Evolutionary conservation across 2,888 invertebrate species (phyloP).

Genomic region (Creontiades dilutus): DNA sequence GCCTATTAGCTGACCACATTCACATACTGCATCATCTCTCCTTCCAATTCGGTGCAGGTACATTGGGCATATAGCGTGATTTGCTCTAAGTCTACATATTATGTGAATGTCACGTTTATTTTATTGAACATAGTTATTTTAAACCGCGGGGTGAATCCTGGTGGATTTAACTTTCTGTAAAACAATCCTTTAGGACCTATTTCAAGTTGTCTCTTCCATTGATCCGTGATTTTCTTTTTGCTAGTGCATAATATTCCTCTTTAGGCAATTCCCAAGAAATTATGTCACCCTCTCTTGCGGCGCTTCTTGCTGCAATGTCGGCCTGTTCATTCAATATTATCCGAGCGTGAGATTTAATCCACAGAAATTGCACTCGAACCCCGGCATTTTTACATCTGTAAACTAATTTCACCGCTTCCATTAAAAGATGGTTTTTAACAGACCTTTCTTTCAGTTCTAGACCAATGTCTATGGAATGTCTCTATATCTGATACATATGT

Average conservation of each 20-base stretch:
- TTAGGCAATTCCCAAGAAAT: background rate
- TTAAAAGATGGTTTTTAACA: background rate
- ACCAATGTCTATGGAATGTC: too few relatives aligned
- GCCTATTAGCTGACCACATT: background rate
- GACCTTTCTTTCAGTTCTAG: too few relatives aligned
- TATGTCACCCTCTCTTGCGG: background rate
- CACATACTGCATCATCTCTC: background rate
- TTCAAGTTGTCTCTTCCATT: background rate
- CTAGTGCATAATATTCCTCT: conserved; percentile 1
- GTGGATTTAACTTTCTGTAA: background rate
- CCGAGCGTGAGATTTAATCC: background rate
- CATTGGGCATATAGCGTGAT: conserved; percentile 12
- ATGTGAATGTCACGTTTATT: background rate
- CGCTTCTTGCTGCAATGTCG: background rate
- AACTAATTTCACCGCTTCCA: background rate
- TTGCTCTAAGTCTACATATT: background rate
- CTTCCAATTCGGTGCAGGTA: conserved; percentile 6
- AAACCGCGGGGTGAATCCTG: background rate
- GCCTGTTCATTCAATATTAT: background rate
- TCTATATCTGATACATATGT: too few relatives aligned
- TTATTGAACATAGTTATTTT: background rate
- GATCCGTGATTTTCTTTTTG: background rate
- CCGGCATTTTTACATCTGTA: background rate
- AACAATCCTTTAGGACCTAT: conserved; percentile 1
- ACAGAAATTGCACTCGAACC: background rate